Evolutionary conservation across 2,888 invertebrate species (phyloP).

Genomic region (Lymantria monacha): DNA sequence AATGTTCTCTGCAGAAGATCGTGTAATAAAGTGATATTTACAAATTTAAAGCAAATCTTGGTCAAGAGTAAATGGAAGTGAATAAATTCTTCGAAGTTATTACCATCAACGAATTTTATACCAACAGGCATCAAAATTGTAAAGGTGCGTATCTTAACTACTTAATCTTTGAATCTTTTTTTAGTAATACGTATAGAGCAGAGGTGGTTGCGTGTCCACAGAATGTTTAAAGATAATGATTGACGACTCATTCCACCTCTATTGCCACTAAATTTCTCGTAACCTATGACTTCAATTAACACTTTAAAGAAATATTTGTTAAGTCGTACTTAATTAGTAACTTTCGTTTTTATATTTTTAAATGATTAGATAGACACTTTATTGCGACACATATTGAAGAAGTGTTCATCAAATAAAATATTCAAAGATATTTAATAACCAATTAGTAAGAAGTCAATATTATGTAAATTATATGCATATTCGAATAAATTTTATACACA

Average conservation of each 20-base stretch:
- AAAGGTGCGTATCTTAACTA: conserved; percentile 5
- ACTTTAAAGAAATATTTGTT: conserved; percentile 50
- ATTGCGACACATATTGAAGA: conserved; percentile 21
- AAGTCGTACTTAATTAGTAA: conserved; percentile 44
- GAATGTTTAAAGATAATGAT: conserved; percentile 51
- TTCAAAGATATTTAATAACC: conserved; percentile 24
- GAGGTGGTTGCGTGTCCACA: conserved; percentile 40
- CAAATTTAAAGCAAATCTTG: too few species aligned
- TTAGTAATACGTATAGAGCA: conserved; percentile 11
- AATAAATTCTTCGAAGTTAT: too few species aligned
- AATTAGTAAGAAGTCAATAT: conserved; percentile 40
- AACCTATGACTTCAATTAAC: conserved; percentile 59
- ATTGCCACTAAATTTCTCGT: conserved; percentile 45
- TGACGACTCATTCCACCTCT: conserved; percentile 49
- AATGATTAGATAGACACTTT: conserved; percentile 35
- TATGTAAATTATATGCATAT: conserved; percentile 6
- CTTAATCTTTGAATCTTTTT: conserved; percentile 23
- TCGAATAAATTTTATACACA: background rate
- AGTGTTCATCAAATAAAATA: conserved; percentile 23
- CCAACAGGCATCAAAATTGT: background rate
- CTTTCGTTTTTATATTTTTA: conserved; percentile 30
- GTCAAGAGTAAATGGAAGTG: too few species aligned
- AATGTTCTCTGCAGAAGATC: too few species aligned
- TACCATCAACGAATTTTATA: background rate
- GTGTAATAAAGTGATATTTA: too few species aligned